These are phyloP conservation scores for Geopemphigus sp. DNA, from an alignment of 1,140 invertebrate species.

Conservation along the genomic window DNA sequence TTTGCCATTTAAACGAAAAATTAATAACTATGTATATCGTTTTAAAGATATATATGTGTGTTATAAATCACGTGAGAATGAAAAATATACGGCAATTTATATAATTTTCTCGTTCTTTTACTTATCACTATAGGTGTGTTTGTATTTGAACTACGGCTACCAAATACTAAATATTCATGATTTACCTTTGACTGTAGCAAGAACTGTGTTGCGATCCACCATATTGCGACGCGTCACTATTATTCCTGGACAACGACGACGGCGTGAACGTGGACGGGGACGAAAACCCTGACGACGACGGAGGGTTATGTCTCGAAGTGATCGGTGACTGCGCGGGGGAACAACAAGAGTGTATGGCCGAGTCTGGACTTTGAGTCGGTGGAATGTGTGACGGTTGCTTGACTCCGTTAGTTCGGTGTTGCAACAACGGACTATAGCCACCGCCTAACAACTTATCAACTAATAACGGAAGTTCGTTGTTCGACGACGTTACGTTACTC, in stretches of 20 bases:
- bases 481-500: conserved; percentile 52
- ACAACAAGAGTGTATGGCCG: conserved; percentile 83
- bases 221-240: conserved; percentile 78
- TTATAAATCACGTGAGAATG: too few species aligned
- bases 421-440: conserved; percentile 53
- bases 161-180: background rate
- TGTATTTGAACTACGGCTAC: too few species aligned
- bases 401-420: conserved; percentile 48
- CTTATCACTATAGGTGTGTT: too few species aligned
- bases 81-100: too few species aligned
- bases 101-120: too few species aligned
- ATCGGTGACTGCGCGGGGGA: conserved; percentile 78
- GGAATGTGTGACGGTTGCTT: conserved; percentile 55
- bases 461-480: conserved; percentile 60
- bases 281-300: conserved; percentile 58
- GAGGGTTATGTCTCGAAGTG: conserved; percentile 72
- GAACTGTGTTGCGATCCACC: conserved; percentile 64
- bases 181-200: conserved; percentile 71
- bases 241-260: conserved; percentile 74
- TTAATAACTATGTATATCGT: too few species aligned
- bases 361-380: conserved; percentile 76
- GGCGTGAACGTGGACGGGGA: conserved; percentile 75
- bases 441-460: conserved; percentile 65
- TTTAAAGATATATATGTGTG: too few species aligned
- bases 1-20: too few species aligned